Percentiles rank a stretch among this genome's conserved stretches.
phyloP scores from a whole-genome alignment of 2,113 vertebrate genomes.

The Colistium nudipinnis region DNA sequence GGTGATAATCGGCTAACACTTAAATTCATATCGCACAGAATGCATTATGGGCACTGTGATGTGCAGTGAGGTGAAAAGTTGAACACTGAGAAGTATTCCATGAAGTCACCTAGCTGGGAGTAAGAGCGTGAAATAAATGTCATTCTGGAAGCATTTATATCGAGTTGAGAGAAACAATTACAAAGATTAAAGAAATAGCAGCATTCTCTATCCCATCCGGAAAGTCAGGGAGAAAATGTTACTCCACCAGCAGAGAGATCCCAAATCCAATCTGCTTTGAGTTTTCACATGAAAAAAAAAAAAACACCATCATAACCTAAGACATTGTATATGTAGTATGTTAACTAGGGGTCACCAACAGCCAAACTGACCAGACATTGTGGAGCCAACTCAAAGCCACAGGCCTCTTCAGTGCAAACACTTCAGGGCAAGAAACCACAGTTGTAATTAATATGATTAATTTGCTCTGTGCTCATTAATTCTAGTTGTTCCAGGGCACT shows the following conservation, averaged over 20 bases:
- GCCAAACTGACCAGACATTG: neutral
- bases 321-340: neutral
- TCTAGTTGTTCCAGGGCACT: neutral
- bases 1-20: slow-evolving; percentile 49
- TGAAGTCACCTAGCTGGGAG: slow-evolving; percentile 29
- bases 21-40: slow-evolving; percentile 44
- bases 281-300: slow-evolving; percentile 28
- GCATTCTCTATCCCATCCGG: slow-evolving; percentile 46
- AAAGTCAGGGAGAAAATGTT: slow-evolving; percentile 35
- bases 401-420: neutral
- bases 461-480: neutral
- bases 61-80: slow-evolving; percentile 49
- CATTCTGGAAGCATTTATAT: slow-evolving; percentile 35
- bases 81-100: slow-evolving; percentile 32
- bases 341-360: slow-evolving; percentile 3
- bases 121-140: slow-evolving; percentile 46
- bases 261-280: slow-evolving; percentile 6
- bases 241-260: slow-evolving; percentile 26
- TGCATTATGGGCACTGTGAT: slow-evolving; percentile 35
- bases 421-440: neutral
- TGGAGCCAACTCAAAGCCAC: neutral
- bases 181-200: neutral
- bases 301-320: no score
- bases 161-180: neutral
- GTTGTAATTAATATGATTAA: slow-evolving; percentile 18